Conservation (phyloP, 2,888 invertebrate genomes). For the Microchrysa polita region DNA sequence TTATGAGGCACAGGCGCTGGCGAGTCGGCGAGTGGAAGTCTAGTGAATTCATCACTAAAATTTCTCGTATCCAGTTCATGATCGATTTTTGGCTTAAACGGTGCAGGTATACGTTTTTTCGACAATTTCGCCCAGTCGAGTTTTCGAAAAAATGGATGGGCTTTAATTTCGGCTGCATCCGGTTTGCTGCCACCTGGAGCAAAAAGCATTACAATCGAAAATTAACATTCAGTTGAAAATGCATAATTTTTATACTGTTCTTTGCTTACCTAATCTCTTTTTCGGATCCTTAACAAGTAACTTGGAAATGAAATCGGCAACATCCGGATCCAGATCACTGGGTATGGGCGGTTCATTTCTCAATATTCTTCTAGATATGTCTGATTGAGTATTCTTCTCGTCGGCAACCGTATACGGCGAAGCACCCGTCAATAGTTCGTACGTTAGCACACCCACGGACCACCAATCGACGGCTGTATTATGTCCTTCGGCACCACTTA, state of each 20-base stretch:
- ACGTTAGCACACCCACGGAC: constrained; percentile 96
- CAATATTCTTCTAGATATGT: constrained; percentile 92
- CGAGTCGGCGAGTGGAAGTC: constrained; percentile 89
- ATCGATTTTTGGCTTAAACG: constrained; percentile 87
- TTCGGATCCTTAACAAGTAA: constrained; percentile 91
- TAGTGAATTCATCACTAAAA: constrained; percentile 96
- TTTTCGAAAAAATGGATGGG: constrained; percentile 84
- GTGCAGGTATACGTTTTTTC: constrained; percentile 81
- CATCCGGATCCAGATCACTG: constrained; percentile 74
- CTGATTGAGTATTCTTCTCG: constrained; percentile 91
- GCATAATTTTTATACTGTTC: not conserved
- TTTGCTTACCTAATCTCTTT: constrained; percentile 70
- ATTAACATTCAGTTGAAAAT: no score
- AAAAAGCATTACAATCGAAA: not conserved
- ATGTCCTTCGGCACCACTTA: constrained; percentile 86
- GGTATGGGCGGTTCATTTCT: constrained; percentile 91
- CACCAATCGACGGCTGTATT: constrained; percentile 99
- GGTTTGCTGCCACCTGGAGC: constrained; percentile 77
- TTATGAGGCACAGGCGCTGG: constrained; percentile 88
- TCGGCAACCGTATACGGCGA: constrained; percentile 98
- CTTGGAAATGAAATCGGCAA: constrained; percentile 79
- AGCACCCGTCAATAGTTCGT: constrained; percentile 95
- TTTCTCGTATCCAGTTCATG: constrained; percentile 94
- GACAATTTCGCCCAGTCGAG: constrained; percentile 87
- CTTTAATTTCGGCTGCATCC: constrained; percentile 90